Base-by-base conservation (phyloP, 2,888 invertebrate genomes). In the Lomographa bimaculata region DNA sequence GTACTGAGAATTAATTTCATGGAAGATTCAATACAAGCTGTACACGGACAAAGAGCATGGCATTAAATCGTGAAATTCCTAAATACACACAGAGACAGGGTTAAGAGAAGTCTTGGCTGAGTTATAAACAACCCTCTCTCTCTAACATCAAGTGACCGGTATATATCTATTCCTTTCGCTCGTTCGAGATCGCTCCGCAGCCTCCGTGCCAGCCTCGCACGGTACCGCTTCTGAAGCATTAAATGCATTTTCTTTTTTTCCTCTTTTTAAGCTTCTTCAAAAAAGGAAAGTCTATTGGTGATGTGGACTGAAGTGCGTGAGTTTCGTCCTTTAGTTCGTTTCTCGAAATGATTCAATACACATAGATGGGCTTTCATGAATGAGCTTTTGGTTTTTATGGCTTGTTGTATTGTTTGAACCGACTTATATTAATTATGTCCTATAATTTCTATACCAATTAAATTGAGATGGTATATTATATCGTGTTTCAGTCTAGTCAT, bases 191-290 rank as follows among this genome's bases (percentile, higher is more conserved):
- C 46, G 44, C 52, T 51, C 53, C 64, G 44, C 77, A 76, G 75
- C 68, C 74, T 73, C 72, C 64, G 60, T 52, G 62, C 64, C 60
- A 60, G 64, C 58, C 54, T 54, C 50, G 54, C 56, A 59, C 62
- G 56, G 64, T 68, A 69, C 65, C 71, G 71, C 68, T 74, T 71
- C 70, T 61, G 67, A 65, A 70, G 69, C 63, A 65, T 66, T 69
- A 46, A 54, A 54, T 45, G 44, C 48, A 48, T 54, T 54, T 63
- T 66, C 52, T 64, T 68, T 71, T 72, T 44, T 24, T 56, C n/a
- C n/a, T n/a, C 44, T 64, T 60, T 67, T 66, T 66, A 55, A 29
- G 34, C 18, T 36, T 27, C 44, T 57, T 60, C 41, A 51, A 58
- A 64, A 60, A 56, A 52, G 57, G 53, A 55, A 58, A 46, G 46